Base-by-base conservation (phyloP, 2,888 invertebrate genomes). In the Platycheirus rosarum region DNA sequence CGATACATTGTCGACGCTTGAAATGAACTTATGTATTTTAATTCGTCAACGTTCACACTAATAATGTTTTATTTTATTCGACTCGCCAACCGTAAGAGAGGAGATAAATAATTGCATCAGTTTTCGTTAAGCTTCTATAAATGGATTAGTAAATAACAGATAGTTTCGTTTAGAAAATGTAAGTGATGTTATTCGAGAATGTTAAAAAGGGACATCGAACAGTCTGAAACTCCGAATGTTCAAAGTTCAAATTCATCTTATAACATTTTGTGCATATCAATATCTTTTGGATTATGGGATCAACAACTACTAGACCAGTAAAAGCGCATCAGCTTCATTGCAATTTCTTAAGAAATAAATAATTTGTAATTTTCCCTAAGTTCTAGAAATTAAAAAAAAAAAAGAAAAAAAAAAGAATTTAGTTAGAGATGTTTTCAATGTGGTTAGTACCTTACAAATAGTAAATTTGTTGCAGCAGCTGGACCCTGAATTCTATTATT, bases 371-470 rank as follows among this genome's bases (percentile, higher is more conserved):
- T 62, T 13, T 60, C 49, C 32, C 26, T 53, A 40, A 69, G 53
- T 40, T 63, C 63, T 76, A 48, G 35, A 44, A 78, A 66, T 55
- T 66, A 32, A 44, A 29, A 11, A 69, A 73, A 78, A 63, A 11
- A 55, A 20, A 18, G 7, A 18, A 18, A 55, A 11, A 23, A 14
- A 57, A 14, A 40, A 14, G 23, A 32, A 57, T 13, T 14, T 37
- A 23, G 14, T 35, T 13, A 60, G 44, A 60, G 57, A 69, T 80
- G 49, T 68, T 42, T 57, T 79, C 63, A 74, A 69, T 74, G 49
- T 75, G 62, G 85, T 88, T 84, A 89, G 85, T 89, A 90, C 89
- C 90, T 90, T 89, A 90, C 88, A 88, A 90, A 89, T 80, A 90
- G 87, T 87, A 90, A 88, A 87, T 88, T 90, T 84, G 88, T 85